Base-by-base conservation (phyloP, 2,113 vertebrate genomes). In the Macrotis lagotis region DNA sequence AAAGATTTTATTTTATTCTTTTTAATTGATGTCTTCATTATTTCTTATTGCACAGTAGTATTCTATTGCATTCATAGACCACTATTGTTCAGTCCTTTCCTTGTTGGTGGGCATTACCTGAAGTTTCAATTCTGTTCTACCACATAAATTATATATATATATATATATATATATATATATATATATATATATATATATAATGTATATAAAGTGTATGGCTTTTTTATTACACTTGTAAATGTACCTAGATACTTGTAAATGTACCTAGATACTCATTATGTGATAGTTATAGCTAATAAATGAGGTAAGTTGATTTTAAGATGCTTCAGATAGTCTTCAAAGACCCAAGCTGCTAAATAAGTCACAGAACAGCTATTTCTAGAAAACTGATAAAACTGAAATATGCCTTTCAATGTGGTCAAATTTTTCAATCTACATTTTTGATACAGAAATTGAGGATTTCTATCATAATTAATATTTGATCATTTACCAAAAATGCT, bases 161-260 rank as follows among this genome's bases (percentile, higher is more conserved):
- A 50, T 50, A 50, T 50, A 50, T 50, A 50, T 50, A 50, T 50
- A 50, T 50, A 50, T 50, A 50, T 50, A 50, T 50, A 50, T 50
- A 50, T 50, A 50, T 50, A 50, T 50, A 10, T 50, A 50, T 50
- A 10, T 50, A 50, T 50, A 10, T 50, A 50, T 7, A 50, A 50
- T 10, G 5, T 10, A 50, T 50, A 50, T 50, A 5, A 50, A 10
- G 10, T 50, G n/a, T n/a, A n/a, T n/a, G n/a, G n/a, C 8, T 90
- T 91, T 93, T 96, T 95, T 92, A 92, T 92, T 74, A n/a, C 50
- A 2, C 90, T 96, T 92, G 44, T 91, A 97, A 95, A 96, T 50
- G 92, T 74, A 88, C 26, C 48, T 28, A 88, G n/a, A 93, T 88
- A 95, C 55, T 51, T 92, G 44, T 91, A 97, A 95, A 96, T 50